Conservation (phyloP, 2,888 invertebrate species). For the Catocala fraxini region DNA sequence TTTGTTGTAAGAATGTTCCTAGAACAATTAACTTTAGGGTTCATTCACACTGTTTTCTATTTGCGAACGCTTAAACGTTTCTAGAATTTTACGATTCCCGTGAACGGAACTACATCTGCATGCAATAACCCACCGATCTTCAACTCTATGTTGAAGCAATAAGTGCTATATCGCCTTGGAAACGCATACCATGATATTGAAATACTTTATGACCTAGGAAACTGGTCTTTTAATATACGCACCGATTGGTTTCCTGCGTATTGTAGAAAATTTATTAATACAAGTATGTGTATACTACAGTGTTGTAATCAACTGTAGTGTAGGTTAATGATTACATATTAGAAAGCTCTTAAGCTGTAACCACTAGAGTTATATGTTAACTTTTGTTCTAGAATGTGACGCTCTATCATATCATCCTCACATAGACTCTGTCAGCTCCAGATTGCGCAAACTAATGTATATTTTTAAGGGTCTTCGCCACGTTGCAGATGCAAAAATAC, state of each 20-base stretch:
- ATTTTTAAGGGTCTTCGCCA: too few species aligned
- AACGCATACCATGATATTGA: constrained; percentile 3
- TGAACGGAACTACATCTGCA: constrained; percentile 26
- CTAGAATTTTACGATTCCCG: constrained; percentile 44
- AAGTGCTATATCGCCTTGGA: constrained; percentile 1
- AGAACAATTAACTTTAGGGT: constrained; percentile 43
- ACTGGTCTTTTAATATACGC: constrained; percentile 10
- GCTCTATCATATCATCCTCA: too few species aligned
- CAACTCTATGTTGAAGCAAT: constrained; percentile 4
- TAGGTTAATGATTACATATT: too few species aligned
- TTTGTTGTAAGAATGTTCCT: background rate
- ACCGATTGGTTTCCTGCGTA: constrained; percentile 24
- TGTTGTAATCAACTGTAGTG: too few species aligned
- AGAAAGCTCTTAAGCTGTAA: too few species aligned
- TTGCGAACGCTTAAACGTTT: constrained; percentile 42
- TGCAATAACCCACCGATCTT: constrained; percentile 4
- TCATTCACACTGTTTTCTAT: constrained; percentile 55
- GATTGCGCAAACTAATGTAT: too few species aligned
- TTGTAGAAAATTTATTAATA: constrained; percentile 9
- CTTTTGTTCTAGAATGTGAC: too few species aligned
- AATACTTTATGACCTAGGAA: constrained; percentile 27
- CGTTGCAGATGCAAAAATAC: too few species aligned
- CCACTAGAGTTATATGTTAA: too few species aligned
- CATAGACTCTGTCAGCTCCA: too few species aligned
- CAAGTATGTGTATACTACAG: background rate